These are phyloP conservation scores for Hipparchia sbordonii DNA, from an alignment of 2,888 invertebrate species.

Conservation along the genomic window DNA sequence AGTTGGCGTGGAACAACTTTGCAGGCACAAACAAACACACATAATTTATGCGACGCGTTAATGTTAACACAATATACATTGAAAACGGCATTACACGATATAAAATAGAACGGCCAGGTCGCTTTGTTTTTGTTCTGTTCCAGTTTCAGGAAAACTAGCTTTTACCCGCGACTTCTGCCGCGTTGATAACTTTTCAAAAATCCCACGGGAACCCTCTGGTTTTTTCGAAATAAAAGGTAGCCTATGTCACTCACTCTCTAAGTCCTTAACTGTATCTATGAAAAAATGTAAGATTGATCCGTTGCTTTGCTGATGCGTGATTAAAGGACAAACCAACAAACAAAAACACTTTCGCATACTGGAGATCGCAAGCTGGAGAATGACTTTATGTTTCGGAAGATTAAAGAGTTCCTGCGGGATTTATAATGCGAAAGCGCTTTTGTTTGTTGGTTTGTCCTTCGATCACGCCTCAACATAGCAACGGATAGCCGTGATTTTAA, in stretches of 20 bases:
- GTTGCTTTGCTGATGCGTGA: too few species aligned
- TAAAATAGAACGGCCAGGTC: background rate
- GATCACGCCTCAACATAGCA: too few species aligned
- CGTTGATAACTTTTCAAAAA: background rate
- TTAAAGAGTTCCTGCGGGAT: background rate
- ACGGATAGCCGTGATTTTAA: too few species aligned
- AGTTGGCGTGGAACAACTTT: conserved; percentile 4
- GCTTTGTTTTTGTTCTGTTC: background rate
- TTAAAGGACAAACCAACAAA: too few species aligned
- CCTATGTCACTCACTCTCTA: background rate
- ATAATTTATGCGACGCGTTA: conserved; percentile 31
- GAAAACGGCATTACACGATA: background rate
- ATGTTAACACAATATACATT: conserved; percentile 9
- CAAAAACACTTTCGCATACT: too few species aligned
- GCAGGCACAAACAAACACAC: conserved; percentile 30
- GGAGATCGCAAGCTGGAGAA: too few species aligned
- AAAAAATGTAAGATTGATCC: background rate
- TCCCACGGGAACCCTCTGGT: too few species aligned
- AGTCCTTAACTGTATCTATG: background rate
- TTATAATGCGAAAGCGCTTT: too few species aligned
- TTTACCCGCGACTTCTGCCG: background rate
- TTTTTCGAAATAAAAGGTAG: too few species aligned
- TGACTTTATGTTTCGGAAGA: too few species aligned
- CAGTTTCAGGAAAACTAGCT: background rate
- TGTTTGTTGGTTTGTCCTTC: too few species aligned